A percentile compares a stretch with the other conserved stretches of the same genome.
Conservation (phyloP, 2,888 invertebrate genomes). For the Drosophila phalerata region DNA sequence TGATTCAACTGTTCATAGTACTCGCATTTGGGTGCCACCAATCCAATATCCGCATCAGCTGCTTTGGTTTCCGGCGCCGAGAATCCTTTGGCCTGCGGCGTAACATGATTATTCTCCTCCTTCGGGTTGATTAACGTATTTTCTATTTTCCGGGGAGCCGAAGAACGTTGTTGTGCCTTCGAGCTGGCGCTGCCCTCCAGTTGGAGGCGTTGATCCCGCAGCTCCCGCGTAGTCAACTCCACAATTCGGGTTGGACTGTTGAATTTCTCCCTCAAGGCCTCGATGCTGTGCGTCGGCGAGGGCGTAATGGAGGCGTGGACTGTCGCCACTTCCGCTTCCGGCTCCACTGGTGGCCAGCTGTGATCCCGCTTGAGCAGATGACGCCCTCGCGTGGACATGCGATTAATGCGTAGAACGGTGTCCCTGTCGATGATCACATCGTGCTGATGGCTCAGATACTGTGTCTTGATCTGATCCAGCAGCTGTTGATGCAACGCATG, state of each 20-base stretch:
- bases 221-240: conserved; percentile 59
- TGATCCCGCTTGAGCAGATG: conserved; percentile 82
- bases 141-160: neutral
- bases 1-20: conserved; percentile 81
- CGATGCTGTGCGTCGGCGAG: conserved; percentile 77
- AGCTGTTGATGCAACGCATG: conserved; percentile 79
- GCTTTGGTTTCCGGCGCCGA: conserved; percentile 82
- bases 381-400: conserved; percentile 82
- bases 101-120: conserved; percentile 1
- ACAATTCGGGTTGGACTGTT: conserved; percentile 79
- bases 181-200: neutral
- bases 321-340: conserved; percentile 1
- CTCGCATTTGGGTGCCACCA: conserved; percentile 82
- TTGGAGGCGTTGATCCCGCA: conserved; percentile 45
- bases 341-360: conserved; percentile 83
- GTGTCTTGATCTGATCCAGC: conserved; percentile 80
- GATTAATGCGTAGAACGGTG: conserved; percentile 85
- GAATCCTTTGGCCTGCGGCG: conserved; percentile 71
- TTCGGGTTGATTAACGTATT: neutral
- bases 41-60: conserved; percentile 81
- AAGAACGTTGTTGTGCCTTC: neutral
- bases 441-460: conserved; percentile 81
- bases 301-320: conserved; percentile 14
- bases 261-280: conserved; percentile 82
- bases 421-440: conserved; percentile 84